Evolutionary conservation across 2,888 invertebrate species (phyloP).

Genomic region (Rhodophaea formosa): DNA sequence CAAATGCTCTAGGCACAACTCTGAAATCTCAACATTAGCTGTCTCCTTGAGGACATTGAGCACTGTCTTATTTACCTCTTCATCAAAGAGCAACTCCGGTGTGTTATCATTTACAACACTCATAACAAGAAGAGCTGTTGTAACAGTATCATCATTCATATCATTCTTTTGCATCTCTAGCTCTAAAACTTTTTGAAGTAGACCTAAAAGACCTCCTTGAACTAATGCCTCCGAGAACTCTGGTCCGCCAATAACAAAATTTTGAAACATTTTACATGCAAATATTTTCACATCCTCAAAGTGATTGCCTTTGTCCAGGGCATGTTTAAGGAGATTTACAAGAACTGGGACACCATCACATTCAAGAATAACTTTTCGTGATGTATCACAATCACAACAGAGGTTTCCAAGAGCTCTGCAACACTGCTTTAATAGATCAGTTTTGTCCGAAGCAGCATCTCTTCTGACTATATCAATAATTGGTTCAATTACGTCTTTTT

Average conservation of each 20-base stretch:
- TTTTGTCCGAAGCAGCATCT: constrained; percentile 54
- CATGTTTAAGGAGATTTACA: constrained; percentile 57
- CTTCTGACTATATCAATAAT: constrained; percentile 78
- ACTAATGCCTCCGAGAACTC: constrained; percentile 83
- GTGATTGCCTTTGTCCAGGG: constrained; percentile 46
- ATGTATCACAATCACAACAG: constrained; percentile 91
- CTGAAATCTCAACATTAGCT: constrained; percentile 86
- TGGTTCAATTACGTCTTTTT: constrained; percentile 79
- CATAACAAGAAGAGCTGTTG: constrained; percentile 80
- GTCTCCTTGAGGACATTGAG: constrained; percentile 84
- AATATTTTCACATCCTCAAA: constrained; percentile 82
- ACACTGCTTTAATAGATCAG: constrained; percentile 85
- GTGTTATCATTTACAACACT: constrained; percentile 84
- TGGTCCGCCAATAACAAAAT: constrained; percentile 88
- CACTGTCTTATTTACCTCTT: constrained; percentile 79
- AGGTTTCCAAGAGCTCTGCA: constrained; percentile 93
- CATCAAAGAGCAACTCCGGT: constrained; percentile 80
- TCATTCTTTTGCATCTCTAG: constrained; percentile 71
- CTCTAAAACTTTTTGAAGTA: constrained; percentile 75
- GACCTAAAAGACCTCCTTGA: constrained; percentile 76
- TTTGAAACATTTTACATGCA: constrained; percentile 88
- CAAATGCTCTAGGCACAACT: constrained; percentile 88
- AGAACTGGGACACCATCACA: constrained; percentile 74
- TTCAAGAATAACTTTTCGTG: constrained; percentile 76
- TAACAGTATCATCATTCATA: constrained; percentile 78